Percentiles rank a stretch among this genome's conserved stretches.
These are phyloP conservation scores for Caenorhabditis sulstoni DNA, from an alignment of 2,888 invertebrate species.

Conservation along the genomic window DNA sequence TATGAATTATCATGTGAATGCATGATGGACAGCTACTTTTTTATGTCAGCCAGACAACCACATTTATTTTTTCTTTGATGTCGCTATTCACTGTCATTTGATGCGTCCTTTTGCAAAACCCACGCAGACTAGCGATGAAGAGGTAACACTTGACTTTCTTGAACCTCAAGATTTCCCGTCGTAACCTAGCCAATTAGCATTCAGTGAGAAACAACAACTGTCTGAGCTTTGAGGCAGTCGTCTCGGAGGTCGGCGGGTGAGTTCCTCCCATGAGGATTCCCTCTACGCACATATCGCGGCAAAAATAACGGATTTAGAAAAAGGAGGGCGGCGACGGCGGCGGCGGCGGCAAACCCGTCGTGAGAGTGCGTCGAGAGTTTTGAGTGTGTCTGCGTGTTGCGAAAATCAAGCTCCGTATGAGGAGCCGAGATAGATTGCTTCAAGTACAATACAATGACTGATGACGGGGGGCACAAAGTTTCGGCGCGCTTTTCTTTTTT, in stretches of 20 bases:
- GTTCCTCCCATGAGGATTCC: slow-evolving; percentile 43
- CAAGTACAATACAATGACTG: slow-evolving; percentile 58
- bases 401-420: slow-evolving; percentile 52
- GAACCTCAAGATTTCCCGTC: background rate
- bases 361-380: too few relatives aligned
- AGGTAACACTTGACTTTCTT: slow-evolving; percentile 5
- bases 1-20: slow-evolving; percentile 53
- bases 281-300: slow-evolving; percentile 38
- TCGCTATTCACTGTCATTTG: slow-evolving; percentile 5
- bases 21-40: slow-evolving; percentile 33
- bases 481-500: background rate
- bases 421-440: slow-evolving; percentile 51
- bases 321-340: slow-evolving; percentile 3
- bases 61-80: slow-evolving; percentile 6
- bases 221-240: slow-evolving; percentile 37
- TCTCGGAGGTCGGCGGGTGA: slow-evolving; percentile 38
- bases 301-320: slow-evolving; percentile 53
- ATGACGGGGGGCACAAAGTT: slow-evolving; percentile 26
- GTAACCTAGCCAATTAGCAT: slow-evolving; percentile 1
- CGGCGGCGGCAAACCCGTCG: background rate
- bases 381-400: background rate
- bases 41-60: slow-evolving; percentile 7
- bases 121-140: background rate
- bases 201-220: slow-evolving; percentile 26
- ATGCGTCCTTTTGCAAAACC: background rate